Evolutionary conservation across 1,140 invertebrate genomes (phyloP), one percentile per base, ranked within the genome.

Genomic region (Halesus radiatus): DNA sequence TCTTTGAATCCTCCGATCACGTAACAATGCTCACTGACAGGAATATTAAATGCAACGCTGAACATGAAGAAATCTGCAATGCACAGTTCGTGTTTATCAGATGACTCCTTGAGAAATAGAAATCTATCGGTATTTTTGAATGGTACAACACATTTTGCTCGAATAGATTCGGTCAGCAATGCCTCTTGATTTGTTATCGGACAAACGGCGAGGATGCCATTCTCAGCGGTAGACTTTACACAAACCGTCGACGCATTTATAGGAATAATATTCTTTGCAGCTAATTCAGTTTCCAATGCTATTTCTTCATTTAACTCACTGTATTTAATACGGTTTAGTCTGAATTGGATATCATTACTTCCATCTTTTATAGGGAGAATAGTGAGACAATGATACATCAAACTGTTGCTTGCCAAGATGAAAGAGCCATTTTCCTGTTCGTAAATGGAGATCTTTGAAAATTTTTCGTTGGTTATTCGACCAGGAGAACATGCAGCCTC

Each of bases 81-180:
- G 37, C 72, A 70, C 23, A 84, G 37, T 20, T 68, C 62, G 16
- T 68, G 60, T 68, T 62, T 60, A 64, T 3, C 13, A 20, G 60
- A 52, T 45, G n/a, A 29, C 37, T 50, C 20, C 62, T 68, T 50
- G 15, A 81, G 16, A 70, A 76, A 37, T 29, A 84, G 60, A 18
- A 84, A 68, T 62, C 74, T 83, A 52, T 75, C 60, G 18, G 76
- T 83, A 37, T 81, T 81, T n/a, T 72, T 32, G 52, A 83, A 79
- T 15, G 82, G 56, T 7, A 78, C 53, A 13, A 83, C n/a, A 76
- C n/a, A 70, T 1, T 32, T 32, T 1, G 70, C 68, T 22, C 29
- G 23, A 18, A 74, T 37, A 16, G 22, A 29, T 5, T 80, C 74
- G 53, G 32, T 58, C 16, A 81, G 54, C 20, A 62, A 52, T 22